Percentiles rank a stretch among this genome's conserved stretches.
phyloP scores from a whole-genome alignment of 2,888 invertebrate species.

The Papilio demoleus region DNA sequence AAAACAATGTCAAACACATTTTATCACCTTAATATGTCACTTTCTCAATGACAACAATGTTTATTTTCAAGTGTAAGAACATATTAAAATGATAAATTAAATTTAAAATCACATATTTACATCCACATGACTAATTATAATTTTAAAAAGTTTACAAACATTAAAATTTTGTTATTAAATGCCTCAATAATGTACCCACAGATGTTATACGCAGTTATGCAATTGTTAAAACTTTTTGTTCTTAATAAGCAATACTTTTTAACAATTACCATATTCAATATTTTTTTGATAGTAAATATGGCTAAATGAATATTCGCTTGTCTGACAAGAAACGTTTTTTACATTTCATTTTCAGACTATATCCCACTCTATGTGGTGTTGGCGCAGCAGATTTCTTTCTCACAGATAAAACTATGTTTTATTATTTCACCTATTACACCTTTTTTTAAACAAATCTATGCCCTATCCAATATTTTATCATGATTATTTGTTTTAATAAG shows the following conservation, averaged over 20 bases:
- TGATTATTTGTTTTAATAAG: neutral
- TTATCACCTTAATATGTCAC: conserved; percentile 16
- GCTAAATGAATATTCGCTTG: too few species aligned
- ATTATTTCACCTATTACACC: neutral
- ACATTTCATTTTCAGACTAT: too few species aligned
- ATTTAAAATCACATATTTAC: neutral
- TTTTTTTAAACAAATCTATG: neutral
- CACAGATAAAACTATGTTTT: too few species aligned
- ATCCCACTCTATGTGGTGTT: too few species aligned
- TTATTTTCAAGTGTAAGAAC: neutral
- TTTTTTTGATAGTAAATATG: too few species aligned
- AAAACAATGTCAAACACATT: conserved; percentile 14
- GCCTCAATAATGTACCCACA: neutral
- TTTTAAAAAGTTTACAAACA: neutral
- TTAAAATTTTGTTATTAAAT: neutral
- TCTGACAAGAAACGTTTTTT: too few species aligned
- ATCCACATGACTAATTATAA: neutral
- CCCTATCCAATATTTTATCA: neutral
- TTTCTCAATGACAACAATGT: neutral
- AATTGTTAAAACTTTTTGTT: too few species aligned
- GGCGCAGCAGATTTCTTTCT: too few species aligned
- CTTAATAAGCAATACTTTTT: too few species aligned
- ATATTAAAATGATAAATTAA: neutral
- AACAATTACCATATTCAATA: too few species aligned
- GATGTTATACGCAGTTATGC: too few species aligned